Base-by-base conservation (phyloP, 1,140 invertebrate species). In the Homarus americanus region DNA sequence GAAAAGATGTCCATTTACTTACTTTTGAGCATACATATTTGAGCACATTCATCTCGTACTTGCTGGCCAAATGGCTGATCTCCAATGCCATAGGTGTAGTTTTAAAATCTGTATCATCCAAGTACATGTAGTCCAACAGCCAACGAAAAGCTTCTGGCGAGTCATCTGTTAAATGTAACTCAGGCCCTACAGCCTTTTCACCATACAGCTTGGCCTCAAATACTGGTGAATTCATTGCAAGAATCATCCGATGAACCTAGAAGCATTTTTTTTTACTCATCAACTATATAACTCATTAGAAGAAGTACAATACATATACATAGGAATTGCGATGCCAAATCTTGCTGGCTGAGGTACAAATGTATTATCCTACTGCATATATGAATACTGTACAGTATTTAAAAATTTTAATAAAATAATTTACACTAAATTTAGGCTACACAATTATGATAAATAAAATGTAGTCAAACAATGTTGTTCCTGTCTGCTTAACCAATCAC, bases 141-240 rank as follows among this genome's bases (percentile, higher is more conserved):
- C 91, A 92, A 34, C 78, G 36, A 34, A 92, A 84, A 12, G 91
- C 86, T 28, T 86, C 78, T 0, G 69, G 69, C 3, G 66, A 53
- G 49, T 87, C 91, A 9, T 82, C 85, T 24, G 87, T 38, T 5
- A 92, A 80, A 38, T 24, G 7, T 4, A 92, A 63, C 85, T 92
- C 91, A 1, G 85, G 72, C 1, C 84, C 85, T n/a, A 82, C 72
- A 17, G 76, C 76, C n/a, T 40, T 53, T 20, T 76, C 53, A 32
- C 80, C 72, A 72, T 76, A 92, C 5, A 87, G 72, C 66, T 83
- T 66, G n/a, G 80, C 69, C 76, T 88, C 91, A 32, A 92, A 88
- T 4, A 92, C 85, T 1, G 91, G 85, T 9, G 91, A 92, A 41
- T 69, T 92, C 91, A 92, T 92, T n/a, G 91, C 91, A 58, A 92